phyloP scores from a whole-genome alignment of 1,140 invertebrate genomes.

The Bemisia tabaci region DNA sequence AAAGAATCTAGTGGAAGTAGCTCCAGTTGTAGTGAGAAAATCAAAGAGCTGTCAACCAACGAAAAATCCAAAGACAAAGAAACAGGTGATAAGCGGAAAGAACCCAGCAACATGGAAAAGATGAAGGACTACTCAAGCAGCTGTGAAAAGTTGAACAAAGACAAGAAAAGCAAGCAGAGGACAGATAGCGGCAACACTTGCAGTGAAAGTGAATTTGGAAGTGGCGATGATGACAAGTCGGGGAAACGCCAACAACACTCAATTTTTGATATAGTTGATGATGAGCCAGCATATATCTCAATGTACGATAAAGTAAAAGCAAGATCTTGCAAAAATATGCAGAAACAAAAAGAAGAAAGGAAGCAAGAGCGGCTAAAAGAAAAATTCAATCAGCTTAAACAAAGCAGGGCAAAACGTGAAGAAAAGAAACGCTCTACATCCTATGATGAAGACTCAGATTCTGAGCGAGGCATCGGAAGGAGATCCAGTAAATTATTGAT shows the following conservation, averaged over 20 bases:
- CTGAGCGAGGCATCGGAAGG: slow-evolving; percentile 28
- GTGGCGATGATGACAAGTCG: slow-evolving; percentile 52
- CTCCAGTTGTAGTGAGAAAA: slow-evolving; percentile 12
- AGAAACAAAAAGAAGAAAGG: slow-evolving; percentile 79
- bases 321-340: slow-evolving; percentile 81
- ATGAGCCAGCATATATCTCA: slow-evolving; percentile 81
- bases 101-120: slow-evolving; percentile 27
- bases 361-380: slow-evolving; percentile 73
- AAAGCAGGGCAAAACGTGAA: slow-evolving; percentile 65
- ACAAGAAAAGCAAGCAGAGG: slow-evolving; percentile 10
- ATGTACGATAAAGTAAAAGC: slow-evolving; percentile 99
- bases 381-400: slow-evolving; percentile 76
- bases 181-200: slow-evolving; percentile 15
- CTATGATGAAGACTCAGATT: slow-evolving; percentile 66
- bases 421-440: slow-evolving; percentile 77
- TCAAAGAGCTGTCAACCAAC: slow-evolving; percentile 11
- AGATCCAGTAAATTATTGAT: slow-evolving; percentile 22
- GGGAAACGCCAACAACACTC: slow-evolving; percentile 54
- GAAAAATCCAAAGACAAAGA: background rate
- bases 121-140: slow-evolving; percentile 32
- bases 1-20: background rate
- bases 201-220: slow-evolving; percentile 21
- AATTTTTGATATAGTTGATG: slow-evolving; percentile 82
- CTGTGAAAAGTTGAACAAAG: slow-evolving; percentile 23
- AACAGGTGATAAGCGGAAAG: background rate